Evolutionary conservation across 35 echinoderm and acorn worm genomes (phyloP).

Genomic region (Lytechinus pictus): DNA sequence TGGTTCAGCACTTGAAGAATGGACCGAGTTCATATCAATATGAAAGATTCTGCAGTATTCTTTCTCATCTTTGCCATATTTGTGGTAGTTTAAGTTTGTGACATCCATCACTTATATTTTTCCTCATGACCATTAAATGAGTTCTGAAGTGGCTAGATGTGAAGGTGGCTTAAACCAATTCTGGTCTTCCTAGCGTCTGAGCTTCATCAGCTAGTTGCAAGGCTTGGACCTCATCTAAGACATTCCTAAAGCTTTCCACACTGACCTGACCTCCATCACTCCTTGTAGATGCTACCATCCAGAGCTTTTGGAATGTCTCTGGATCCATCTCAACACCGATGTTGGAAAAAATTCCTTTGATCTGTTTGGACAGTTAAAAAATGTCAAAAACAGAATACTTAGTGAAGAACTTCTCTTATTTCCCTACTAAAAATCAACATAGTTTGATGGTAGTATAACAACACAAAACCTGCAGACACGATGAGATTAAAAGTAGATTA

Average conservation of each 20-base stretch:
- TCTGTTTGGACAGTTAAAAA: slow-evolving; percentile 42
- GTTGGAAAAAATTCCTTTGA: slow-evolving; percentile 80
- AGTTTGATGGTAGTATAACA: too few relatives aligned
- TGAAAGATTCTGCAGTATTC: background rate
- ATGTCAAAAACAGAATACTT: background rate
- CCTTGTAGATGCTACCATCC: slow-evolving; percentile 74
- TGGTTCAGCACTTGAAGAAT: background rate
- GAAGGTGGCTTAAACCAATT: background rate
- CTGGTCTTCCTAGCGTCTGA: background rate
- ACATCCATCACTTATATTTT: background rate
- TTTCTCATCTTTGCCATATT: background rate
- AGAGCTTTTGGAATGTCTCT: slow-evolving; percentile 92
- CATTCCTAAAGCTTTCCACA: slow-evolving; percentile 91
- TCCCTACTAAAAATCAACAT: too few relatives aligned
- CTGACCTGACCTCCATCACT: slow-evolving; percentile 84
- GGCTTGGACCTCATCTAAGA: slow-evolving; percentile 85
- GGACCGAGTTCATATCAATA: background rate
- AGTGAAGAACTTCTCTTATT: too few relatives aligned
- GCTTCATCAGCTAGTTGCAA: slow-evolving; percentile 56
- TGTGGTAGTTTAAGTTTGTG: background rate
- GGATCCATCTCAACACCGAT: slow-evolving; percentile 91
- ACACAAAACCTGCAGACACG: too few relatives aligned
- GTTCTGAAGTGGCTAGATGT: background rate
- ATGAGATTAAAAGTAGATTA: too few relatives aligned
- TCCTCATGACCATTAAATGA: background rate